Conservation (phyloP, 2,113 vertebrate species). For the Tautogolabrus adspersus region DNA sequence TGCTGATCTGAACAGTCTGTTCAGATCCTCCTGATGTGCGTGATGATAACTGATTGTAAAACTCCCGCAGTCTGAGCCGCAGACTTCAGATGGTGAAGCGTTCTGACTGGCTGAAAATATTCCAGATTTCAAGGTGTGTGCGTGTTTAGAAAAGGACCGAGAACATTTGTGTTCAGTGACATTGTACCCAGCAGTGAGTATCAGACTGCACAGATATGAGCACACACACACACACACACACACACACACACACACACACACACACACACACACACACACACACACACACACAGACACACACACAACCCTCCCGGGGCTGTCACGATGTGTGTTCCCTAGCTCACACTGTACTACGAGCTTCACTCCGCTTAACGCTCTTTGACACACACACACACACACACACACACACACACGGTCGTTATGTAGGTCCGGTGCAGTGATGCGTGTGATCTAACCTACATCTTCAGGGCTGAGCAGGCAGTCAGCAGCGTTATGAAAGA, state of each 20-base stretch:
- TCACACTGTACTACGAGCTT: conserved; percentile 38
- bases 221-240: too few relatives aligned
- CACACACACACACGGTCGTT: conserved; percentile 38
- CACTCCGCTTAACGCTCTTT: conserved; percentile 47
- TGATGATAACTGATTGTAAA: too few relatives aligned
- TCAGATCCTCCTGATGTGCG: too few relatives aligned
- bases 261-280: conserved; percentile 2
- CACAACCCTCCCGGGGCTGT: background rate
- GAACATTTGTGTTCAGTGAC: background rate
- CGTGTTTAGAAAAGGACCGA: background rate
- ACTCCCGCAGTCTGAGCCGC: too few relatives aligned
- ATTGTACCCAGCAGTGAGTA: background rate
- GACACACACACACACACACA: conserved; percentile 40
- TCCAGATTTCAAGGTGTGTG: background rate
- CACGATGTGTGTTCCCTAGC: conserved; percentile 12
- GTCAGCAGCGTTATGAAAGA: conserved; percentile 23
- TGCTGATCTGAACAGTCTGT: too few relatives aligned
- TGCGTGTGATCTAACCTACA: conserved; percentile 80
- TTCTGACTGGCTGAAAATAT: background rate
- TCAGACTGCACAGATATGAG: conserved; percentile 12
- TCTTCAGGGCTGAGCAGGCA: conserved; percentile 70
- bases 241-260: too few relatives aligned
- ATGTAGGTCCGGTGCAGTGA: conserved; percentile 67
- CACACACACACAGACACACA: background rate
- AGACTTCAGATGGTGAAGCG: too few relatives aligned